These are phyloP conservation scores for Melitaea athalia DNA, from an alignment of 2,888 invertebrate species.

Conservation along the genomic window DNA sequence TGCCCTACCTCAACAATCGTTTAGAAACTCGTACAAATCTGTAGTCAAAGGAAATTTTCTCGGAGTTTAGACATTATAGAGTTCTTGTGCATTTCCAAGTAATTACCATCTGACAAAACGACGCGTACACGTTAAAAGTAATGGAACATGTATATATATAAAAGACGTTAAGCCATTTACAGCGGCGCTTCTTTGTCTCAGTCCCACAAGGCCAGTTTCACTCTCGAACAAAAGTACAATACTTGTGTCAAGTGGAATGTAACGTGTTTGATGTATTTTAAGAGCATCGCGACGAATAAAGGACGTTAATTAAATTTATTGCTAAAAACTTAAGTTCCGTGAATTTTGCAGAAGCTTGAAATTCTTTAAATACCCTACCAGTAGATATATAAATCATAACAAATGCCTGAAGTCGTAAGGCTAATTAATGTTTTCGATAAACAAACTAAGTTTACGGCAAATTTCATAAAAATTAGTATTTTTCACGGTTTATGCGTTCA, in stretches of 20 bases:
- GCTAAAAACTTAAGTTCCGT: neutral
- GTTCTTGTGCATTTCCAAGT: constrained; percentile 1
- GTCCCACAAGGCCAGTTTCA: constrained; percentile 37
- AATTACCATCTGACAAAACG: constrained; percentile 16
- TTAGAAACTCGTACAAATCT: neutral
- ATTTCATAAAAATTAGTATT: too few relatives aligned
- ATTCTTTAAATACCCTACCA: neutral
- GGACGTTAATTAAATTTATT: constrained; percentile 5
- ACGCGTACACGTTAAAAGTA: constrained; percentile 21
- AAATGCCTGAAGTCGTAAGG: too few relatives aligned
- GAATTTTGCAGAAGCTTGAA: neutral
- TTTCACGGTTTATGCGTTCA: too few relatives aligned
- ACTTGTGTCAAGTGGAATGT: constrained; percentile 34
- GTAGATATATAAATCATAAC: too few relatives aligned
- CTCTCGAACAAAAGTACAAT: constrained; percentile 38
- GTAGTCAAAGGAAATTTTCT: neutral
- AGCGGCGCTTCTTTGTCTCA: constrained; percentile 35
- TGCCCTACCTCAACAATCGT: too few relatives aligned
- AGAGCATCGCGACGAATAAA: constrained; percentile 5
- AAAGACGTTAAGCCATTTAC: constrained; percentile 16
- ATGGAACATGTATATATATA: constrained; percentile 13
- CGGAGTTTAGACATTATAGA: neutral
- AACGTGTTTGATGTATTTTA: constrained; percentile 31
- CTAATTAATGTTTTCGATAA: too few relatives aligned
- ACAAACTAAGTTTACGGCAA: too few relatives aligned